A percentile compares a stretch with the other conserved stretches of the same genome.
phyloP scores from a whole-genome alignment of 2,888 invertebrate species.

The Sarcophaga subvicina region DNA sequence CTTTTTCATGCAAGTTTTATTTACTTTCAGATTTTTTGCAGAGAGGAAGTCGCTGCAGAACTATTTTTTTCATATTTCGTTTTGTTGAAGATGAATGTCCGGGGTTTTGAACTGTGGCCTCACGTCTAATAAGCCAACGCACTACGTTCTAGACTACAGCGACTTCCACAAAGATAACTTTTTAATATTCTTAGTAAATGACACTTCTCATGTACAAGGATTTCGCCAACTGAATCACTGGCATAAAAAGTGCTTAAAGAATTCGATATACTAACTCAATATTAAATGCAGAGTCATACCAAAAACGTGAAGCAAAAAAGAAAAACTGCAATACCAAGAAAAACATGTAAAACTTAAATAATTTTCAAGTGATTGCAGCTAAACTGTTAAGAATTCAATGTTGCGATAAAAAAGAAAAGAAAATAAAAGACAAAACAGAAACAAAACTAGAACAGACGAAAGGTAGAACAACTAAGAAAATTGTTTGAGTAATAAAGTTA shows the following conservation, averaged over 20 bases:
- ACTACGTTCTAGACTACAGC: too few relatives aligned
- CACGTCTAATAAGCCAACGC: too few relatives aligned
- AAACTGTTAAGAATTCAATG: constrained; percentile 57
- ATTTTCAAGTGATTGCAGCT: constrained; percentile 58
- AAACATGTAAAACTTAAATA: constrained; percentile 51
- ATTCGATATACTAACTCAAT: constrained; percentile 16
- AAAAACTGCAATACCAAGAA: neutral
- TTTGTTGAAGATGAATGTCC: too few relatives aligned
- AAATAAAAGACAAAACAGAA: constrained; percentile 2
- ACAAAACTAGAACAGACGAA: neutral
- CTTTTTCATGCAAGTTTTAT: too few relatives aligned
- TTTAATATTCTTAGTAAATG: too few relatives aligned
- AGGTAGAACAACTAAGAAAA: constrained; percentile 22
- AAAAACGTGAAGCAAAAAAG: neutral
- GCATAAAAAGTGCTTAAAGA: neutral
- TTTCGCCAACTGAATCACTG: too few relatives aligned
- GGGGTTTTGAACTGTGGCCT: too few relatives aligned
- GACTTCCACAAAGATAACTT: too few relatives aligned
- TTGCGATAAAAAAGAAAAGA: constrained; percentile 50
- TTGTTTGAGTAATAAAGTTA: constrained; percentile 63
- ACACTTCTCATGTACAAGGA: too few relatives aligned
- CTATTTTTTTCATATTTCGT: too few relatives aligned
- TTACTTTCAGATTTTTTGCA: too few relatives aligned
- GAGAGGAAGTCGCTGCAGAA: too few relatives aligned
- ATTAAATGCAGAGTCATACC: neutral